Conservation (phyloP, 2,888 invertebrate species). For the Mythimna impura region DNA sequence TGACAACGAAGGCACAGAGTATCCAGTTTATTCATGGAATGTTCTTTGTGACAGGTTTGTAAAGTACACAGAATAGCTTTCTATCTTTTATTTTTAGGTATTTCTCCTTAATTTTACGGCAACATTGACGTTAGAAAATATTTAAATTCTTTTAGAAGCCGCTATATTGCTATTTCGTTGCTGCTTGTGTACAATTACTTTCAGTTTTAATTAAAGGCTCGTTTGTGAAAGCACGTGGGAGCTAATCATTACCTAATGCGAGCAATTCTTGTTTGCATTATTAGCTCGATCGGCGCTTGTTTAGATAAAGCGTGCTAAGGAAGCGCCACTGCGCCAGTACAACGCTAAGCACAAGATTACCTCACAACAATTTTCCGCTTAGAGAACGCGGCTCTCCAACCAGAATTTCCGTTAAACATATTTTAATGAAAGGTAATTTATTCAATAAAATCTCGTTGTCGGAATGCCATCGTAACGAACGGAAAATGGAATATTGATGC, state of each 20-base stretch:
- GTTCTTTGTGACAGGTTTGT: constrained; percentile 40
- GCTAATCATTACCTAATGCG: constrained; percentile 53
- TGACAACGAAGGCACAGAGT: constrained; percentile 51
- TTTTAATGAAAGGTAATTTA: constrained; percentile 87
- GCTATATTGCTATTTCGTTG: neutral
- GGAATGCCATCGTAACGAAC: constrained; percentile 80
- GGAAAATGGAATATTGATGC: constrained; percentile 86
- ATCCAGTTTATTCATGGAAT: constrained; percentile 54
- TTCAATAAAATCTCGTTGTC: constrained; percentile 88
- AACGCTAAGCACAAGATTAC: constrained; percentile 50
- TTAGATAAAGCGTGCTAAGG: constrained; percentile 39
- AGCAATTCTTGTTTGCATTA: constrained; percentile 57
- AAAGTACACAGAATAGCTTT: constrained; percentile 19
- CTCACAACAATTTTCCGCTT: constrained; percentile 55
- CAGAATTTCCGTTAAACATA: constrained; percentile 72
- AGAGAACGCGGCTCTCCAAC: constrained; percentile 44
- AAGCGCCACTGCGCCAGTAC: constrained; percentile 11
- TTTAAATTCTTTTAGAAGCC: constrained; percentile 23
- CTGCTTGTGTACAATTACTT: constrained; percentile 30
- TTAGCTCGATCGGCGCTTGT: constrained; percentile 49
- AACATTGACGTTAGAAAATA: constrained; percentile 10
- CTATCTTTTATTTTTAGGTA: constrained; percentile 21
- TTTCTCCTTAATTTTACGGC: constrained; percentile 15
- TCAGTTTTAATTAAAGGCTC: constrained; percentile 54
- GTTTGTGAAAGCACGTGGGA: constrained; percentile 33